Conservation (phyloP, 2,888 invertebrate species). For the Drosophila bunnanda region DNA sequence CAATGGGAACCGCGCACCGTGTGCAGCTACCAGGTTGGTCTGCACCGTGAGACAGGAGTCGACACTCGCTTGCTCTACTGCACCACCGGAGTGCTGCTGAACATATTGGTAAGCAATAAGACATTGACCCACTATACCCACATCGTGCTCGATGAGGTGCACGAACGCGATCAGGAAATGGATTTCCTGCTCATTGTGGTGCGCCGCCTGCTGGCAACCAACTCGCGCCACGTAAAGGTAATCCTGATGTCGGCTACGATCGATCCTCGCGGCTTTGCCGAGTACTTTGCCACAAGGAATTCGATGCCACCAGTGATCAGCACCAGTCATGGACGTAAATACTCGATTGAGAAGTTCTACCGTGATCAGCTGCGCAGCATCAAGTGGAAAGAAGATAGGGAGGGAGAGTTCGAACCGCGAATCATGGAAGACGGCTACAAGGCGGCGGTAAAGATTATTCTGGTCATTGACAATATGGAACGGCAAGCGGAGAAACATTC, state of each 20-base stretch:
- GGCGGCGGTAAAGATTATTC: conserved; percentile 87
- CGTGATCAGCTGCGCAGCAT: conserved; percentile 86
- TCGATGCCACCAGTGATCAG: conserved; percentile 87
- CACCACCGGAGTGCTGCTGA: conserved; percentile 95
- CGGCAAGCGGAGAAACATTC: conserved; percentile 48
- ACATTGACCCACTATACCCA: conserved; percentile 93
- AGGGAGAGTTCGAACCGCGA: conserved; percentile 84
- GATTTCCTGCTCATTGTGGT: conserved; percentile 95
- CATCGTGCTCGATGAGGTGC: conserved; percentile 96
- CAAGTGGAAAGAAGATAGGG: conserved; percentile 68
- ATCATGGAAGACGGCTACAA: conserved; percentile 87
- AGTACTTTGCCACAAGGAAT: conserved; percentile 79
- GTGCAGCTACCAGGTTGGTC: conserved; percentile 93
- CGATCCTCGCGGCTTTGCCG: conserved; percentile 86
- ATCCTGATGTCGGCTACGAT: conserved; percentile 98
- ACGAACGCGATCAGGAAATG: conserved; percentile 96
- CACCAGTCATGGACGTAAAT: conserved; percentile 86
- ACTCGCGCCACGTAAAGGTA: conserved; percentile 88
- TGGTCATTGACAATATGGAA: conserved; percentile 86
- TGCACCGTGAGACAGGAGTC: conserved; percentile 52
- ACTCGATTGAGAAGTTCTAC: conserved; percentile 88
- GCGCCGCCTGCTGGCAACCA: conserved; percentile 89
- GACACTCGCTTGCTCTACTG: conserved; percentile 92
- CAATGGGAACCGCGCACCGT: conserved; percentile 92
- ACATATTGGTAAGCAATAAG: conserved; percentile 89